Percentiles rank a stretch among this genome's conserved stretches.
These are phyloP conservation scores for Drosophila demipolita DNA, from an alignment of 2,888 invertebrate species.

Conservation along the genomic window DNA sequence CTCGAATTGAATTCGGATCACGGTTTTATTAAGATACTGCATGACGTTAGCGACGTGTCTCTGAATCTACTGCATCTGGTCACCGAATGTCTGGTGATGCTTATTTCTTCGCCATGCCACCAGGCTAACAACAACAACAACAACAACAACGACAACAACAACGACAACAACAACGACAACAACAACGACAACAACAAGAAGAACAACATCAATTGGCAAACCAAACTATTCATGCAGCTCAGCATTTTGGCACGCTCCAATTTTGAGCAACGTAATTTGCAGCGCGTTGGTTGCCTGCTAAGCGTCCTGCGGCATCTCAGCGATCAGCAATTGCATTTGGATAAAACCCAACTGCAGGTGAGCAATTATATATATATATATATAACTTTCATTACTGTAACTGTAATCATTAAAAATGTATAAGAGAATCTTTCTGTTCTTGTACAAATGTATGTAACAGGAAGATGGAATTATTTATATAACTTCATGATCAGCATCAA, in stretches of 20 bases:
- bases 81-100: constrained; percentile 43
- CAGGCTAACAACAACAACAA: background rate
- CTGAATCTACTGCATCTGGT: constrained; percentile 42
- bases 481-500: background rate
- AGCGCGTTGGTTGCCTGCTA: constrained; percentile 80
- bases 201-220: constrained; percentile 47
- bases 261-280: constrained; percentile 78
- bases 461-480: background rate
- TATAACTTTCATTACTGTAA: too few relatives aligned
- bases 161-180: background rate
- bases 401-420: background rate
- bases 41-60: constrained; percentile 46
- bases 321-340: constrained; percentile 37
- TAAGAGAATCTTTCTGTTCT: background rate
- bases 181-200: constrained; percentile 7
- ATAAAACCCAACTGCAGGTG: constrained; percentile 40
- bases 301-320: constrained; percentile 68
- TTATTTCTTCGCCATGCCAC: constrained; percentile 35
- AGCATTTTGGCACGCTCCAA: constrained; percentile 60
- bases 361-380: constrained; percentile 2
- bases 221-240: constrained; percentile 69
- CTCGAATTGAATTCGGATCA: constrained; percentile 72
- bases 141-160: constrained; percentile 5
- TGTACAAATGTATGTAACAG: background rate
- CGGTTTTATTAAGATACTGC: constrained; percentile 66